phyloP scores from a whole-genome alignment of 35 echinoderm and acorn worm species.

The Lytechinus pictus region DNA sequence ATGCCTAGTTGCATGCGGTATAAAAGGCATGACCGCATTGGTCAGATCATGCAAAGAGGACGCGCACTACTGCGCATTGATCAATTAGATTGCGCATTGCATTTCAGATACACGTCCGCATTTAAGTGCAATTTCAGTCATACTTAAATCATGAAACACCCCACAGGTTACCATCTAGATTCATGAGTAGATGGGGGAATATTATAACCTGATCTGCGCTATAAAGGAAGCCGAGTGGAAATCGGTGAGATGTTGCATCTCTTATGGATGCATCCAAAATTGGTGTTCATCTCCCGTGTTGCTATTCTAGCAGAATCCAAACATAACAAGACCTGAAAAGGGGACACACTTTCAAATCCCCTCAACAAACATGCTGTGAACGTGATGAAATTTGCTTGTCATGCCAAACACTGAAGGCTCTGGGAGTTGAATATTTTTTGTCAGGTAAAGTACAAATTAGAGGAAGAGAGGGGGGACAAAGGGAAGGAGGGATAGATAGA shows the following conservation, averaged over 20 bases:
- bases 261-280: neutral
- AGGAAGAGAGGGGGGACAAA: neutral
- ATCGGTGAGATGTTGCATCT: neutral
- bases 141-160: neutral
- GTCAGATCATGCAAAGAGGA: no score
- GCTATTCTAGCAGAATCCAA: neutral
- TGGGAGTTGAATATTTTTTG: neutral
- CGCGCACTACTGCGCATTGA: no score
- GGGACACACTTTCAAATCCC: neutral
- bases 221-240: neutral
- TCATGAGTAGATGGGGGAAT: neutral
- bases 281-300: neutral
- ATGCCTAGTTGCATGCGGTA: no score
- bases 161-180: neutral
- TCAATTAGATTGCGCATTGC: no score
- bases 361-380: neutral
- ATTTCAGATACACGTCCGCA: no score
- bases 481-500: no score
- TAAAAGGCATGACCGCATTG: no score
- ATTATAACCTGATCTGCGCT: neutral
- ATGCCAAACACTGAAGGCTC: neutral
- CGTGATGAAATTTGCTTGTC: slow-evolving; percentile 3
- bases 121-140: no score
- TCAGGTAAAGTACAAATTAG: neutral
- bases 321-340: slow-evolving; percentile 4